Evolutionary conservation across 2,113 vertebrate species (phyloP).

Genomic region (Indicator maculatus): DNA sequence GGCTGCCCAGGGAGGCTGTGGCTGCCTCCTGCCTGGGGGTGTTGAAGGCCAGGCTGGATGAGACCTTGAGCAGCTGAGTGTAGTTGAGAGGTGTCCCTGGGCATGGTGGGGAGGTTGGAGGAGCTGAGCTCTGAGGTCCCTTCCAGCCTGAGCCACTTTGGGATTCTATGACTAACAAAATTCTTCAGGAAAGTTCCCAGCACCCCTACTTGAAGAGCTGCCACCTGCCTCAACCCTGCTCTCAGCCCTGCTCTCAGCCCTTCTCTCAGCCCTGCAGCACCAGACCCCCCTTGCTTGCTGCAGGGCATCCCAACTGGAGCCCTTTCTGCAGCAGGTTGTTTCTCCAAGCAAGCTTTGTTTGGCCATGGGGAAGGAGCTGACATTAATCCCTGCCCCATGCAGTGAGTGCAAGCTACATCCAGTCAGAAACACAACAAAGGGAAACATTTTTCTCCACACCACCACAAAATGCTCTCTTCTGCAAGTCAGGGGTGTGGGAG

Average conservation of each 20-base stretch:
- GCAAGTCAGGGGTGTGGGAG: not conserved
- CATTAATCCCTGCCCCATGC: not conserved
- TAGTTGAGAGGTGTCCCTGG: too few relatives aligned
- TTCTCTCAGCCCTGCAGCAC: not conserved
- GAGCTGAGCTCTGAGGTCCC: too few relatives aligned
- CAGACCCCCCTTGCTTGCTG: not conserved
- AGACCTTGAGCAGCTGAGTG: too few relatives aligned
- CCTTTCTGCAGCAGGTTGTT: conserved; percentile 21
- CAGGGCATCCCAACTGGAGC: not conserved
- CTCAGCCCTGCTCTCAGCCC: not conserved
- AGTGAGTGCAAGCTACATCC: not conserved
- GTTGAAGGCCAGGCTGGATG: too few relatives aligned
- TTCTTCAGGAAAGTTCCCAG: not conserved
- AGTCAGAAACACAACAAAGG: conserved; percentile 20
- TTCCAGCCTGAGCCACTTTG: too few relatives aligned
- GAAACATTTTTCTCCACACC: not conserved
- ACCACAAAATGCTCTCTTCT: not conserved
- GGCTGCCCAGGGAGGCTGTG: too few relatives aligned
- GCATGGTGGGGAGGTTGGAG: too few relatives aligned
- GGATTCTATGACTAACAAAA: not conserved
- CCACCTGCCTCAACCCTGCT: not conserved
- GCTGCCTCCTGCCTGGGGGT: too few relatives aligned
- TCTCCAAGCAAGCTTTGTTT: not conserved
- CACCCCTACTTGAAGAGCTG: not conserved
- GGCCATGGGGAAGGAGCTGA: not conserved